These are phyloP conservation scores for Turritopsis rubra DNA, from an alignment of 30 jellyfish, hydroid and myxozoan genomes.

Conservation along the genomic window DNA sequence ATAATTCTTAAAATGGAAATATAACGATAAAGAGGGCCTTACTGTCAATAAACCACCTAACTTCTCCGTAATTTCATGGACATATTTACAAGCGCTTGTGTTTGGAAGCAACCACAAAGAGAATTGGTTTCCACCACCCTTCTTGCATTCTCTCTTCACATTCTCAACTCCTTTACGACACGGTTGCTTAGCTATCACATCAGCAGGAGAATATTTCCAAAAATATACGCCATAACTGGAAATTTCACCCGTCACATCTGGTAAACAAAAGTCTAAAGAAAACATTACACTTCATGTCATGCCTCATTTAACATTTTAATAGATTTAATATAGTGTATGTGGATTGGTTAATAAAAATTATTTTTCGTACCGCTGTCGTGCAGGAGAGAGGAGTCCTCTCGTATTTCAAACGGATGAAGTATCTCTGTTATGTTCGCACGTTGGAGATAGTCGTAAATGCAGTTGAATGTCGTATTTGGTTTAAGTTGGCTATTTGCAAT, in stretches of 20 bases:
- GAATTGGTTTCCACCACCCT: slow-evolving; percentile 6
- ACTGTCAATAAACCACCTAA: neutral
- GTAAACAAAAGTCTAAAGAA: slow-evolving; percentile 32
- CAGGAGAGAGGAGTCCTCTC: neutral
- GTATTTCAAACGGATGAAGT: neutral
- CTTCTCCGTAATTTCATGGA: neutral
- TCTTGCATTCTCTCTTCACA: slow-evolving; percentile 38
- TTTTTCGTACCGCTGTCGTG: neutral
- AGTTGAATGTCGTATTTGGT: neutral
- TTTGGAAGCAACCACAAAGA: slow-evolving; percentile 31
- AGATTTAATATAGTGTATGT: neutral
- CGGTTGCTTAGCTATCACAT: slow-evolving; percentile 17
- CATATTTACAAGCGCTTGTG: slow-evolving; percentile 5
- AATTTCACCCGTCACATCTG: slow-evolving; percentile 26
- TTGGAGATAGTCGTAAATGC: neutral
- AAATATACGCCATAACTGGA: slow-evolving; percentile 18
- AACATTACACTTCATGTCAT: neutral
- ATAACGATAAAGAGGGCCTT: neutral
- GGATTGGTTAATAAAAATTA: too few relatives aligned
- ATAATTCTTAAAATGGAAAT: too few relatives aligned
- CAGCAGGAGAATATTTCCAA: slow-evolving; percentile 39
- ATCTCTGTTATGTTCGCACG: neutral
- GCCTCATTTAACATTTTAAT: neutral
- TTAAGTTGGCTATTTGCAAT: slow-evolving; percentile 12
- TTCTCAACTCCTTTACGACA: slow-evolving; percentile 31